Base-by-base conservation (phyloP, 2,797 vertebrate genomes). In the Acipenser oxyrinchus region DNA sequence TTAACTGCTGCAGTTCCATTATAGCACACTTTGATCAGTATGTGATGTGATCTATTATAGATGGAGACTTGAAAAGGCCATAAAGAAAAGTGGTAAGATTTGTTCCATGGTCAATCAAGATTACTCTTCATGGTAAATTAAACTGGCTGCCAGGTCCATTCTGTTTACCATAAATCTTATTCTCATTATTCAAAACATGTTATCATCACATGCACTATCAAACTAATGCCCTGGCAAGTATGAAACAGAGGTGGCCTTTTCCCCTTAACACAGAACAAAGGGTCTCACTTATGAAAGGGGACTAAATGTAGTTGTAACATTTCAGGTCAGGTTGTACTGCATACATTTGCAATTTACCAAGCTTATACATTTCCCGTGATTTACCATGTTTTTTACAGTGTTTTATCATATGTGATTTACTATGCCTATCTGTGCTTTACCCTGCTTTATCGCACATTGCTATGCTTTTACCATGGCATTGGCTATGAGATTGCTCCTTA, bases 401-500 rank as follows among this genome's bases (percentile, higher is more conserved):
- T 37, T 37, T 4, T 37, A 37, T 37, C 23, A 3, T 37, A 3
- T 37, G 23, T 37, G 23, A 37, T 4, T 37, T 37, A 37, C 23
- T 37, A 37, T 3, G 23, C 23, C 23, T 37, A 37, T 37, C 23
- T 3, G 23, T 37, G 23, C 23, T 37, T 37, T 37, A 37, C 23
- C 23, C 23, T 37, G 23, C 23, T 37, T 37, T 3, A 37, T 37
- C 23, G 4, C 23, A 37, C 23, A 37, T 37, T 37, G 23, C 23
- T 37, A 37, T 37, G 23, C 23, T 37, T 37, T 37, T 37, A 4
- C 23, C 2, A 4, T 3, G 2, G 23, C 23, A 3, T 37, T 2
- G 23, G 1, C 23, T 37, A 37, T 37, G 23, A 37, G 23, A 37
- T 37, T 37, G 13, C 60, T 55, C 66, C 95, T 95, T 86, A 98